Evolutionary conservation across 2,797 vertebrate species (phyloP).

Genomic region (Hippocampus kuda): DNA sequence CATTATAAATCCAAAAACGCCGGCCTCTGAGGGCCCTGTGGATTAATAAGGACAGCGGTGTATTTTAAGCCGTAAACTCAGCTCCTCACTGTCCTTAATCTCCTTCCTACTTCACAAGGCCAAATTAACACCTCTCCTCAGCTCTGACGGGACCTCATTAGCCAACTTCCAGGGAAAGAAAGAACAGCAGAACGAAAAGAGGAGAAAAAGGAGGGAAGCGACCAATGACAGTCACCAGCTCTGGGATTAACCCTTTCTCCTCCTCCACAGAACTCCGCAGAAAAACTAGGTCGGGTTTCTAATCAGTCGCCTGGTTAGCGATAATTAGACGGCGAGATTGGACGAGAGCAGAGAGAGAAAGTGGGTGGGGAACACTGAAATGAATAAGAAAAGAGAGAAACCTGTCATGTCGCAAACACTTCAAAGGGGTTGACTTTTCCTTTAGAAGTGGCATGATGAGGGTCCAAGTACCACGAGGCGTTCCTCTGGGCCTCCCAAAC

Average conservation of each 20-base stretch:
- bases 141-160: slow-evolving; percentile 83
- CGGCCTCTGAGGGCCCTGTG: slow-evolving; percentile 69
- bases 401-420: slow-evolving; percentile 72
- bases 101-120: slow-evolving; percentile 78
- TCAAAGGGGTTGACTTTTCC: slow-evolving; percentile 66
- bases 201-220: slow-evolving; percentile 64
- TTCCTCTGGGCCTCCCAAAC: slow-evolving; percentile 49
- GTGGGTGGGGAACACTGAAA: slow-evolving; percentile 66
- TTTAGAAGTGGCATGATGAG: slow-evolving; percentile 67
- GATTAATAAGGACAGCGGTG: slow-evolving; percentile 81
- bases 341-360: slow-evolving; percentile 59
- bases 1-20: slow-evolving; percentile 75
- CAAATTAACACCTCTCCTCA: slow-evolving; percentile 79
- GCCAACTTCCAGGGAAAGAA: slow-evolving; percentile 75
- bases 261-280: slow-evolving; percentile 46
- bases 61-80: slow-evolving; percentile 82
- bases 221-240: slow-evolving; percentile 75
- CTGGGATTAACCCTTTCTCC: slow-evolving; percentile 75
- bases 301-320: slow-evolving; percentile 77
- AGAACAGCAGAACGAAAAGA: slow-evolving; percentile 58
- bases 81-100: slow-evolving; percentile 80
- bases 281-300: slow-evolving; percentile 75
- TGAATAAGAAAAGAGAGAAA: slow-evolving; percentile 70
- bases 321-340: slow-evolving; percentile 75
- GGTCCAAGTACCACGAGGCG: slow-evolving; percentile 63